Evolutionary conservation across 2,888 invertebrate species (phyloP).

Genomic region (Caenorhabditis drosophilae): DNA sequence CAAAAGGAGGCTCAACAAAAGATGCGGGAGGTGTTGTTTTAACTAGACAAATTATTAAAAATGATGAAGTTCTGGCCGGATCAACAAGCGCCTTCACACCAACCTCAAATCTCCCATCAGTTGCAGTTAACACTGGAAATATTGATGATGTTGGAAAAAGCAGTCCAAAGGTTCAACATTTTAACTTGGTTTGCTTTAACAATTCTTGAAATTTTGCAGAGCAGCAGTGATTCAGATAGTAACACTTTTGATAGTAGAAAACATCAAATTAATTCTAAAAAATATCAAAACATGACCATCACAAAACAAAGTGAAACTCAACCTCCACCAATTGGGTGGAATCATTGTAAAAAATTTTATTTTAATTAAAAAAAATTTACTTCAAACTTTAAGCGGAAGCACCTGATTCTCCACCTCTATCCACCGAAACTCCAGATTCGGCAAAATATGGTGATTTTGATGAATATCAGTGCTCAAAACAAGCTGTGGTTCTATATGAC

Average conservation of each 20-base stretch:
- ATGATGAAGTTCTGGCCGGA: conserved; percentile 35
- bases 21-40: conserved; percentile 55
- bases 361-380: background rate
- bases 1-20: conserved; percentile 32
- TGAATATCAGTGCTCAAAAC: conserved; percentile 49
- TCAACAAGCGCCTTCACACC: no score
- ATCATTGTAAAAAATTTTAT: conserved; percentile 8
- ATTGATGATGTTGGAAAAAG: conserved; percentile 26
- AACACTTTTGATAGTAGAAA: conserved; percentile 53
- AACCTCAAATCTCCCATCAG: conserved; percentile 23
- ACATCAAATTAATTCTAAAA: conserved; percentile 30
- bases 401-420: conserved; percentile 30
- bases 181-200: conserved; percentile 73
- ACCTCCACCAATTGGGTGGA: conserved; percentile 22
- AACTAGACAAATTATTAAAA: conserved; percentile 48
- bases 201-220: conserved; percentile 22
- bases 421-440: conserved; percentile 51
- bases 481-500: conserved; percentile 60
- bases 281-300: conserved; percentile 22
- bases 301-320: no score
- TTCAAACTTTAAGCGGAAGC: background rate
- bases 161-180: conserved; percentile 86
- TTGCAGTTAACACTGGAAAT: conserved; percentile 21
- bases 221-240: conserved; percentile 54
- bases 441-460: conserved; percentile 58